Conservation (phyloP, 2,888 invertebrate species). For the Rhagonycha lutea region DNA sequence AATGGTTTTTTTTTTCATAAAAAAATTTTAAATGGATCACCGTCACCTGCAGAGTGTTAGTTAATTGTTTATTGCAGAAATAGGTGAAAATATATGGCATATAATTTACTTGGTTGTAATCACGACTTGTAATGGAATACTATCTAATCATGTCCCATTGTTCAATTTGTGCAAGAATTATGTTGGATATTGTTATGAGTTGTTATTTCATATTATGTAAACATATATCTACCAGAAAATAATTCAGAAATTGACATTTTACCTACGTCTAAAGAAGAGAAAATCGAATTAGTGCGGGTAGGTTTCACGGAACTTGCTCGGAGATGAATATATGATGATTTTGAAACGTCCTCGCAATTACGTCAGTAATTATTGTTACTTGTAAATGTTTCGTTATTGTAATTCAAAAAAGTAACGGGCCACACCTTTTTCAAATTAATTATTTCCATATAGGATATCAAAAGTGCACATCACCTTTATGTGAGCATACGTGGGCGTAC, state of each 20-base stretch:
- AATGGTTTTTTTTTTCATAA: too few species aligned
- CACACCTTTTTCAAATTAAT: not conserved
- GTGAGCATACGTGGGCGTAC: not conserved
- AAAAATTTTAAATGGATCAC: not conserved
- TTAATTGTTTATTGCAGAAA: slow-evolving; percentile 1
- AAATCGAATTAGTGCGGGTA: not conserved
- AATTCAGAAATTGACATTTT: not conserved
- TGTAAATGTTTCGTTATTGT: not conserved
- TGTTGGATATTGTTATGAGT: slow-evolving; percentile 8
- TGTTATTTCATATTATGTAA: not conserved
- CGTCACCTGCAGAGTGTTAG: not conserved
- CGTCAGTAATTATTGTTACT: not conserved
- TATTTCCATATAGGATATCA: not conserved
- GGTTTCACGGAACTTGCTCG: not conserved
- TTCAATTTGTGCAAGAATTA: slow-evolving; percentile 18
- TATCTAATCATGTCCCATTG: slow-evolving; percentile 8
- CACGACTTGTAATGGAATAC: slow-evolving; percentile 4
- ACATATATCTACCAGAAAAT: not conserved
- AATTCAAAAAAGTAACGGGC: not conserved
- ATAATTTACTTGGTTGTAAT: slow-evolving; percentile 11
- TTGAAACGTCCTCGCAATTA: not conserved
- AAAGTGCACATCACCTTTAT: not conserved
- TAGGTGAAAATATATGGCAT: not conserved
- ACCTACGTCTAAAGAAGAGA: not conserved
- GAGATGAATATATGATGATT: not conserved